Evolutionary conservation across 1,140 invertebrate genomes (phyloP).

Genomic region (Diorhabda carinulata): DNA sequence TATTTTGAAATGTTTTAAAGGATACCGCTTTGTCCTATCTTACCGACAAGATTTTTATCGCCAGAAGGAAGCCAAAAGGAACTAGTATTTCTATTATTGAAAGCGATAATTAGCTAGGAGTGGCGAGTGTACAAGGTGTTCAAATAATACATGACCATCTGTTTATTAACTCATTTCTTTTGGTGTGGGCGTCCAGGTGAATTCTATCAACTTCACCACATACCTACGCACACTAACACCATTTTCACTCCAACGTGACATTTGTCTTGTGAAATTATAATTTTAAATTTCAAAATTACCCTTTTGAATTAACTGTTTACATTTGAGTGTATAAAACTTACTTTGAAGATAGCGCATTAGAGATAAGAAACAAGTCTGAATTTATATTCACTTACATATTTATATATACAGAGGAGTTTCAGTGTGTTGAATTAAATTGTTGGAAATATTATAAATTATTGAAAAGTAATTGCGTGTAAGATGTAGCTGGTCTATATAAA

Average conservation of each 20-base stretch:
- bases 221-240: not conserved
- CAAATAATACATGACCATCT: not conserved
- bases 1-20: no score
- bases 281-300: not conserved
- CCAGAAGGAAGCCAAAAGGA: not conserved
- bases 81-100: conserved; percentile 1
- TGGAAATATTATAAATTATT: no score
- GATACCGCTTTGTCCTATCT: no score
- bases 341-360: not conserved
- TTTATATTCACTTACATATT: not conserved
- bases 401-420: not conserved
- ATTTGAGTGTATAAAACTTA: not conserved
- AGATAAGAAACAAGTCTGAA: not conserved
- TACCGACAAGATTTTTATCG: no score
- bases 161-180: conserved; percentile 1
- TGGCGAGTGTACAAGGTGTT: not conserved
- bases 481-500: no score
- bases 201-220: not conserved
- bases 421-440: not conserved
- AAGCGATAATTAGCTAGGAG: not conserved
- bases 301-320: not conserved
- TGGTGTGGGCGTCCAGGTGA: conserved; percentile 1
- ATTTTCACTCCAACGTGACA: not conserved
- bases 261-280: not conserved
- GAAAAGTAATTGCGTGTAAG: no score